Evolutionary conservation across 2,113 vertebrate genomes (phyloP).

Genomic region (Hippocampus abdominalis): DNA sequence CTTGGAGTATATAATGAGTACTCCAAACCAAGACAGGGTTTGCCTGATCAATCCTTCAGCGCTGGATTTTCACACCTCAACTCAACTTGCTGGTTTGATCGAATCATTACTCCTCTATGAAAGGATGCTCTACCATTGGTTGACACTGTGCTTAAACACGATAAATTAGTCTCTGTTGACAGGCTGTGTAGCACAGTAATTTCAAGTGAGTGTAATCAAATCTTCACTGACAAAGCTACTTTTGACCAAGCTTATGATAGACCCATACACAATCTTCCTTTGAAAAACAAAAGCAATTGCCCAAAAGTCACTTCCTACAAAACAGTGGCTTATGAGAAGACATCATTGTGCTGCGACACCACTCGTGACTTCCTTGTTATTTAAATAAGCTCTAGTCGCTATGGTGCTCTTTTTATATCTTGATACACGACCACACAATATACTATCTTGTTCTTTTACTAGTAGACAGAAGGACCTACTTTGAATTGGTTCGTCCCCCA

Average conservation of each 20-base stretch:
- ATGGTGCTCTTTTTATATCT: not conserved
- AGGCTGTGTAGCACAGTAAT: no score
- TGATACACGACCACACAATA: not conserved
- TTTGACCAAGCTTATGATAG: not conserved
- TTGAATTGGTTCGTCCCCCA: not conserved
- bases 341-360: not conserved
- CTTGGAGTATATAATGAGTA: not conserved
- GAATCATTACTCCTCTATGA: no score
- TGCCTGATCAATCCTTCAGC: not conserved
- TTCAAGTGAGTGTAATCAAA: no score
- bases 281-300: not conserved
- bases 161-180: no score
- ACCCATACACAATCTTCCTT: not conserved
- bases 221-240: no score
- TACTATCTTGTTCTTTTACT: not conserved
- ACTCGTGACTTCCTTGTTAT: not conserved
- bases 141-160: no score
- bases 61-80: not conserved
- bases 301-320: not conserved
- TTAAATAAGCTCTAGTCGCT: not conserved
- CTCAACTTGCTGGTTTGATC: no score
- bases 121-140: no score
- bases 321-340: not conserved
- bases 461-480: not conserved
- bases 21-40: not conserved